Evolutionary conservation across 2,888 invertebrate species (phyloP).

Genomic region (Morpho helenor): DNA sequence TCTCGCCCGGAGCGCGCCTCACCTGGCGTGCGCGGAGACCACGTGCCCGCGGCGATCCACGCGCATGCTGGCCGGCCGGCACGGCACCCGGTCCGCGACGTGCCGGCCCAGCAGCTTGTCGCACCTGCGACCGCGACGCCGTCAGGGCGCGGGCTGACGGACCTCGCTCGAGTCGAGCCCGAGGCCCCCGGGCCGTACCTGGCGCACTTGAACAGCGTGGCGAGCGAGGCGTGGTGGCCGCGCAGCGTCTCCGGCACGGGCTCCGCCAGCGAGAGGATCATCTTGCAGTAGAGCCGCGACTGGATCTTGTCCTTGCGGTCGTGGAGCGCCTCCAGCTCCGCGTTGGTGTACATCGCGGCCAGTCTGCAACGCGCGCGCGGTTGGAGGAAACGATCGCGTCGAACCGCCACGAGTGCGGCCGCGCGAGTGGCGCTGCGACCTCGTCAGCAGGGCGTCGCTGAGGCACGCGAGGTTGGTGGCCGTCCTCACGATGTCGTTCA

Average conservation of each 20-base stretch:
- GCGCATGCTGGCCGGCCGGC: conserved; percentile 84
- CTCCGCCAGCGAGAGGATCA: conserved; percentile 88
- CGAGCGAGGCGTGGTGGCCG: conserved; percentile 90
- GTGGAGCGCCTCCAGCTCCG: conserved; percentile 89
- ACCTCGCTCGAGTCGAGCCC: no score
- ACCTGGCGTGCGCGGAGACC: conserved; percentile 84
- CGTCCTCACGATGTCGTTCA: conserved; percentile 91
- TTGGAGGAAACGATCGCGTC: no score
- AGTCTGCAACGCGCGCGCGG: conserved; percentile 70
- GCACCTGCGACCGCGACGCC: conserved; percentile 66
- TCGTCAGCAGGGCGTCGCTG: conserved; percentile 86
- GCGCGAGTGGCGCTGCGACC: conserved; percentile 42
- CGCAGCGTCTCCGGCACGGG: conserved; percentile 86
- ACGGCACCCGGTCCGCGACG: conserved; percentile 85
- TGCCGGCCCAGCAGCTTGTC: conserved; percentile 85
- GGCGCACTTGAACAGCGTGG: conserved; percentile 86
- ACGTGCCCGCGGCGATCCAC: conserved; percentile 87
- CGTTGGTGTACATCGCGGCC: conserved; percentile 92
- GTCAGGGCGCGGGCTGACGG: no score
- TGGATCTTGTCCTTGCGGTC: conserved; percentile 95
- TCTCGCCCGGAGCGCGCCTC: conserved; percentile 22
- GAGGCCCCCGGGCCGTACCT: conserved; percentile 46
- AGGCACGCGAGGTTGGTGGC: conserved; percentile 93
- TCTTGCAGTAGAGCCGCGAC: conserved; percentile 89
- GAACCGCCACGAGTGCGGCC: background rate